Conservation (phyloP, 2,888 invertebrate species). For the Thelaira solivaga region DNA sequence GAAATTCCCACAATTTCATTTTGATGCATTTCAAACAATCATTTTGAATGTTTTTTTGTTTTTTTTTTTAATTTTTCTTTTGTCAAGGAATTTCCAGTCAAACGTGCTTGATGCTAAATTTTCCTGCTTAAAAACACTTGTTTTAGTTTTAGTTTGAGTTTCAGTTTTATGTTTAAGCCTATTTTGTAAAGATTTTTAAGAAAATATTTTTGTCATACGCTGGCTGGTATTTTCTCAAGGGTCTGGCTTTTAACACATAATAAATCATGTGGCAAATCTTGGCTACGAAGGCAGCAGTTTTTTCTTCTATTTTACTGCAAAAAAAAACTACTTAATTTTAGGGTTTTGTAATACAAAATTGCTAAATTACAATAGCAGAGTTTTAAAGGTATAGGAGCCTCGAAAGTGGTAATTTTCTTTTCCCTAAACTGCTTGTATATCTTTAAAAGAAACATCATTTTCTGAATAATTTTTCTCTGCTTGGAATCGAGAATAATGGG, state of each 20-base stretch:
- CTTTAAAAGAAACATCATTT: too few relatives aligned
- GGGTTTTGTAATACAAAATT: neutral
- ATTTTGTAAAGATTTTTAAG: neutral
- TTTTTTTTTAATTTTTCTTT: too few relatives aligned
- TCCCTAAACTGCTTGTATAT: too few relatives aligned
- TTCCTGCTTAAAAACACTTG: constrained; percentile 45
- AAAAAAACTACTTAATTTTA: neutral
- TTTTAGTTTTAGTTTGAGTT: neutral
- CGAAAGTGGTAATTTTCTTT: too few relatives aligned
- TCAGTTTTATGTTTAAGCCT: too few relatives aligned
- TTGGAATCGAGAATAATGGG: too few relatives aligned
- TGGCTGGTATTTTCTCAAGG: constrained; percentile 13
- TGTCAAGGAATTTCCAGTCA: constrained; percentile 17
- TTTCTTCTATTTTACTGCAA: neutral
- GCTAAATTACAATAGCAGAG: neutral
- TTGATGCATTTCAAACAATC: neutral
- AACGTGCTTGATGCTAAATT: constrained; percentile 16
- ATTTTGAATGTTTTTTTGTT: constrained; percentile 12
- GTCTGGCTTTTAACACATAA: constrained; percentile 52
- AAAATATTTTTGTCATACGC: neutral
- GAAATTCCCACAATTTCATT: constrained; percentile 36
- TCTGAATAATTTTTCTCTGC: too few relatives aligned
- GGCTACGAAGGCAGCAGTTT: neutral
- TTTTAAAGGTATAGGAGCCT: neutral
- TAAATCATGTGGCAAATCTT: constrained; percentile 44